phyloP scores from a whole-genome alignment of 2,797 vertebrate species.

The Cynopterus sphinx region DNA sequence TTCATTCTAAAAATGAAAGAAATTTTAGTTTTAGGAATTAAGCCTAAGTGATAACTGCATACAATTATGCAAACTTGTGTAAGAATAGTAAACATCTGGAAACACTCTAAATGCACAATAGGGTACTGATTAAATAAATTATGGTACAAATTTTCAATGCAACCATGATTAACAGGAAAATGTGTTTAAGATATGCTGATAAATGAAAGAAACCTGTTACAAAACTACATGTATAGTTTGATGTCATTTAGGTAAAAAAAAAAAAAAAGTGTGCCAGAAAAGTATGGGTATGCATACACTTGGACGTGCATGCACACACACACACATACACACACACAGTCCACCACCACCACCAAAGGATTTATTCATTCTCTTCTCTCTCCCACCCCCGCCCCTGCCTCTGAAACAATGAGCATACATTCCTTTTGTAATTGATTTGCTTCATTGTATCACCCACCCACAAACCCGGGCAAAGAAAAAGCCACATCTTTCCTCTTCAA shows the following conservation, averaged over 20 bases:
- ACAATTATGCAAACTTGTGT: neutral
- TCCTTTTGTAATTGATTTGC: neutral
- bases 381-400: neutral
- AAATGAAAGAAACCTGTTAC: neutral
- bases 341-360: neutral
- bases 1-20: neutral
- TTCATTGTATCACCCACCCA: neutral
- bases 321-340: no score
- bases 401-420: neutral
- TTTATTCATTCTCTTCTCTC: neutral
- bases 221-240: neutral
- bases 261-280: neutral
- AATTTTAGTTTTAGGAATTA: neutral
- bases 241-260: neutral
- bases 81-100: neutral
- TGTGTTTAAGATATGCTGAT: neutral
- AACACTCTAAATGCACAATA: neutral
- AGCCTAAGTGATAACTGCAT: neutral
- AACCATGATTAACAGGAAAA: neutral
- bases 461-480: neutral
- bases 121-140: neutral
- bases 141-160: neutral
- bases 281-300: no score
- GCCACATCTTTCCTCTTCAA: neutral
- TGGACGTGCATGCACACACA: no score